Conservation (phyloP, 2,113 vertebrate genomes). For the Phalacrocorax carbo region DNA sequence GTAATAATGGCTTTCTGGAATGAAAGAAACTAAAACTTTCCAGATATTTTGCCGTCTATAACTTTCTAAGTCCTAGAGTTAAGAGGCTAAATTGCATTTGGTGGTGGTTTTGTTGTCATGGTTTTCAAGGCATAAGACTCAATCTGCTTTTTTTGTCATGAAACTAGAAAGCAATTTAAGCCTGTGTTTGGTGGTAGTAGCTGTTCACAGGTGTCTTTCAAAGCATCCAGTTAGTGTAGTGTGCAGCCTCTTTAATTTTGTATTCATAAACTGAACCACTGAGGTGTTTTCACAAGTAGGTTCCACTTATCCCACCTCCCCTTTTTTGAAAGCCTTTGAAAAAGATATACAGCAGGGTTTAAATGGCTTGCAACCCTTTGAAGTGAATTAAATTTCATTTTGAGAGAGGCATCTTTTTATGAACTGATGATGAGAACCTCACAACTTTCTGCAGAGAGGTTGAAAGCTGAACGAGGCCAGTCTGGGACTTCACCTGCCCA, state of each 20-base stretch:
- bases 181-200: not conserved
- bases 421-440: not conserved
- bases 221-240: not conserved
- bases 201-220: not conserved
- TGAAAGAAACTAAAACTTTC: not conserved
- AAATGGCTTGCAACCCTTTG: not conserved
- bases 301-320: not conserved
- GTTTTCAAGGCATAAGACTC: not conserved
- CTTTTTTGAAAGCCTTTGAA: not conserved
- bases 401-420: not conserved
- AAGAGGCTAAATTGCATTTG: not conserved
- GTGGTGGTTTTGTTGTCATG: not conserved
- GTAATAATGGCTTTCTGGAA: not conserved
- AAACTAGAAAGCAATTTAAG: not conserved
- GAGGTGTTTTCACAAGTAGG: not conserved
- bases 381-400: not conserved
- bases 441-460: not conserved
- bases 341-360: not conserved
- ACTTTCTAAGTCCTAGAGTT: not conserved
- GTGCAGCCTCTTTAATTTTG: not conserved
- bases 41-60: not conserved
- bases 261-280: not conserved
- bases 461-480: not conserved
- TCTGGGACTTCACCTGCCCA: rapidly evolving
- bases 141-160: not conserved